Evolutionary conservation across 1,140 invertebrate species (phyloP).

Genomic region (Hycleus phaleratus): DNA sequence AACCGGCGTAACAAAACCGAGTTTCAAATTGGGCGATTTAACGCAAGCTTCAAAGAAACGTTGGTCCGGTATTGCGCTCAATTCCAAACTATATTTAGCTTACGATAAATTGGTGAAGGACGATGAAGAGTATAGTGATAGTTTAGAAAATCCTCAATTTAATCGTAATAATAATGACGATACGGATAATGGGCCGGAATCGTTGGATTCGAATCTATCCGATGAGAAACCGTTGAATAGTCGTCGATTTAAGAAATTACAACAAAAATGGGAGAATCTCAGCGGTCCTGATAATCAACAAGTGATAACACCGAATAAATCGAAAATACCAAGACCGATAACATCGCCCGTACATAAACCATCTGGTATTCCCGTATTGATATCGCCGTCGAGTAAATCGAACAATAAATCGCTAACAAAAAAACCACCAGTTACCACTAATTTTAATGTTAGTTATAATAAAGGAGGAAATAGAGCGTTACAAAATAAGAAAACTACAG

Average conservation of each 20-base stretch:
- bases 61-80: constrained; percentile 64
- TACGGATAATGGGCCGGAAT: constrained; percentile 28
- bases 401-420: constrained; percentile 23
- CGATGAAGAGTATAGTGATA: constrained; percentile 65
- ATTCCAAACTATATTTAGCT: constrained; percentile 60
- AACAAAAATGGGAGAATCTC: constrained; percentile 81
- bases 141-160: constrained; percentile 45
- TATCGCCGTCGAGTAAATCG: constrained; percentile 21
- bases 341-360: constrained; percentile 49
- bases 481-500: not conserved
- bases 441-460: no score
- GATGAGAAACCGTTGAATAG: constrained; percentile 42
- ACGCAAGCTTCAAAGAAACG: constrained; percentile 55
- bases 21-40: constrained; percentile 44
- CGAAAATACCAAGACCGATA: constrained; percentile 63
- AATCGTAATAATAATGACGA: not conserved
- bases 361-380: constrained; percentile 37
- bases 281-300: constrained; percentile 44
- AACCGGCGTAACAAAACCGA: constrained; percentile 42
- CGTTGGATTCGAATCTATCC: constrained; percentile 33
- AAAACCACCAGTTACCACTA: constrained; percentile 8
- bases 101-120: constrained; percentile 62
- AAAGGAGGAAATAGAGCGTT: not conserved
- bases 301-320: constrained; percentile 45
- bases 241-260: constrained; percentile 62